Base-by-base conservation (phyloP, 2,113 vertebrate genomes). In the Prionailurus viverrinus region DNA sequence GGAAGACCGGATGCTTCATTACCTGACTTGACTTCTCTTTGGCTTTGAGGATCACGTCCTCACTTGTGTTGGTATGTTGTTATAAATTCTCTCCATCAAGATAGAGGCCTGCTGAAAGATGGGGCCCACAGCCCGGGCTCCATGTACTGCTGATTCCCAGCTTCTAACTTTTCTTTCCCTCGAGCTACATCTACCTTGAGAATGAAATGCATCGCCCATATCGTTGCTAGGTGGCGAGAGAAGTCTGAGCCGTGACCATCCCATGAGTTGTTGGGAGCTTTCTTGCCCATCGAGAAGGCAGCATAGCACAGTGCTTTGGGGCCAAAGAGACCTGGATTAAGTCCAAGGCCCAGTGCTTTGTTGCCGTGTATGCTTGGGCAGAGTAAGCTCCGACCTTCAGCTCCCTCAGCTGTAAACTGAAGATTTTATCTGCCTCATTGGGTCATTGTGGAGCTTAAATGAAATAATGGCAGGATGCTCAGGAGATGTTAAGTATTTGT, bases 401-500 rank as follows among this genome's bases (percentile, higher is more conserved):
- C 83, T 84, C 79, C 27, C 13, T 93, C 36, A 5, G 79, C 58
- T 74, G 8, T 73, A 84, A 41, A 33, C 61, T 66, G 53, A 94
- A 80, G 63, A 69, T 71, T 58, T 15, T 18, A 19, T 65, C 39
- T 66, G 33, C 13, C n/a, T 84, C 4, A 4, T 1, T 73, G 84
- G 61, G 80, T 76, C 41, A 79, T 41, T 87, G 83, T 66, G 58
- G 33, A 88, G 21, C 65, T 93, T 83, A 81, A 91, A 82, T 66
- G 85, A 80, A 90, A 65, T 71, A 65, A 69, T 5, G 65, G 19
- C 66, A 82, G 69, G 73, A 27, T 71, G 51, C 41, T 66, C 51
- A 76, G 58, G 58, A 95, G 89, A 55, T 85, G 36, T 86, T 91
- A 79, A 63, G 31, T 88, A 48, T 93, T 93, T 41, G 78, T 73